phyloP scores from a whole-genome alignment of 2,113 vertebrate genomes.

The Tretioscincus oriximinensis region DNA sequence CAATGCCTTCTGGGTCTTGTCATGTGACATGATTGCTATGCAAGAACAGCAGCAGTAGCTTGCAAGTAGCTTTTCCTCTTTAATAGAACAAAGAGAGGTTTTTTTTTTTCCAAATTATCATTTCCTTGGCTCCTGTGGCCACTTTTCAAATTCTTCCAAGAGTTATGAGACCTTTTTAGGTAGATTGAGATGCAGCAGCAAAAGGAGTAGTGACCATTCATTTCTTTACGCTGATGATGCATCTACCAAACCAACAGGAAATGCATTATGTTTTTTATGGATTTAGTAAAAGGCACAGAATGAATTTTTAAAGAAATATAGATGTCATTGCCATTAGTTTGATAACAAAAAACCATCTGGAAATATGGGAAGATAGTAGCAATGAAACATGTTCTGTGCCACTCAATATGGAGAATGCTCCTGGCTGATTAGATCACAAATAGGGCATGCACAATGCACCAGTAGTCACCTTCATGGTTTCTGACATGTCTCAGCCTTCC shows the following conservation, averaged over 20 bases:
- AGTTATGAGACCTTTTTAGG: not conserved
- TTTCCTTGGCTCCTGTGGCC: not conserved
- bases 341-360: too few relatives aligned
- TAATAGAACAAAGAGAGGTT: not conserved
- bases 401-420: too few relatives aligned
- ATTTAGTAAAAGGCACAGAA: not conserved
- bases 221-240: not conserved
- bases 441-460: too few relatives aligned
- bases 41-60: too few relatives aligned
- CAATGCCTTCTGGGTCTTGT: too few relatives aligned
- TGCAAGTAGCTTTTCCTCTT: not conserved
- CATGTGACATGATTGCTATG: too few relatives aligned
- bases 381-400: too few relatives aligned
- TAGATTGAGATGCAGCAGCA: not conserved
- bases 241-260: not conserved
- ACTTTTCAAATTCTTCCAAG: not conserved
- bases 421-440: too few relatives aligned
- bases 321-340: too few relatives aligned
- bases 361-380: not conserved
- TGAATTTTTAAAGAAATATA: not conserved
- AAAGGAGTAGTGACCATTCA: not conserved
- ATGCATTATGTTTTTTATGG: not conserved
- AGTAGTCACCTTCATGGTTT: too few relatives aligned
- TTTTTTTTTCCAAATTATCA: not conserved
- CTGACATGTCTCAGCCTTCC: too few relatives aligned